These are phyloP conservation scores for Pocillopora damicornis DNA, from an alignment of 64 coral and sea anemone species.

Conservation along the genomic window DNA sequence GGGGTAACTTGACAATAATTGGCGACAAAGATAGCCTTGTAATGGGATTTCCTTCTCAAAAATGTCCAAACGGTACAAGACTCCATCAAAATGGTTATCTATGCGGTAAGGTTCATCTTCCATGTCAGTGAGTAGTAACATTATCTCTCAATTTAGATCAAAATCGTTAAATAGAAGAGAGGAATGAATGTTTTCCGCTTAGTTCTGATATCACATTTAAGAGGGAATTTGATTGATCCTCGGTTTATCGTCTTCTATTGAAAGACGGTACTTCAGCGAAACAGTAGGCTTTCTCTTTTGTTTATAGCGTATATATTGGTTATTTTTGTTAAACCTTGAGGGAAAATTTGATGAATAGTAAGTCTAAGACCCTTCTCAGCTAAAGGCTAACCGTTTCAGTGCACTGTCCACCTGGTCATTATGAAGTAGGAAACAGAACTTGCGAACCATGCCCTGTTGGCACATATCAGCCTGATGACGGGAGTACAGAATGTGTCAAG, in stretches of 20 bases:
- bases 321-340: too few species aligned
- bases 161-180: too few species aligned
- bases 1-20: neutral
- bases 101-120: neutral
- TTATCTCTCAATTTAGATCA: too few species aligned
- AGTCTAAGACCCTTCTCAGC: too few species aligned
- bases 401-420: neutral
- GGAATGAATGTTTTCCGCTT: too few species aligned
- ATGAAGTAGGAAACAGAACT: neutral
- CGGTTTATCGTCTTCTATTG: too few species aligned
- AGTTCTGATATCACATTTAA: too few species aligned
- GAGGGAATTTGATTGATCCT: too few species aligned
- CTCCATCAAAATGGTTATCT: constrained; percentile 13
- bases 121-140: neutral
- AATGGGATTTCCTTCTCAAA: neutral
- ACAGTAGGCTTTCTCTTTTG: too few species aligned
- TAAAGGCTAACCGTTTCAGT: neutral
- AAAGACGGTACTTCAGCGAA: too few species aligned
- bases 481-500: neutral
- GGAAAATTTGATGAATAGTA: too few species aligned
- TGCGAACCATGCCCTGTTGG: neutral
- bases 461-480: constrained; percentile 12
- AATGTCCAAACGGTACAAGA: neutral
- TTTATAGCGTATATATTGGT: too few species aligned
- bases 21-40: neutral